Conservation (phyloP, 2,888 invertebrate genomes). For the Lasioglossum zephyrum region DNA sequence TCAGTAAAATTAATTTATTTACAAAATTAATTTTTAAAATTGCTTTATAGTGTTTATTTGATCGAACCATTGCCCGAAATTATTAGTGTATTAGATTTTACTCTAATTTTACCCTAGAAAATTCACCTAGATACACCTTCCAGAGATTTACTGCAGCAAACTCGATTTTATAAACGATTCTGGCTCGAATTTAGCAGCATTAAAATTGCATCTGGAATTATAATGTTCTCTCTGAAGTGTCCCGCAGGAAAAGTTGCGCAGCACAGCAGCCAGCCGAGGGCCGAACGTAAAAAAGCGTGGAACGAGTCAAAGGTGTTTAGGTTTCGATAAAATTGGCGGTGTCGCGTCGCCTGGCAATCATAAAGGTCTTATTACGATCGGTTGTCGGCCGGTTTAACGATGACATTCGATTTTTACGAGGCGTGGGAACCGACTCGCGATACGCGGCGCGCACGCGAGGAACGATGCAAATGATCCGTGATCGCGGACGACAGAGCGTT, state of each 20-base stretch:
- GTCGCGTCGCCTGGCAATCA: conserved; percentile 20
- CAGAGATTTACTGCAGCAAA: neutral
- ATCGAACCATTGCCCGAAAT: too few species aligned
- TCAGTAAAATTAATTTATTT: too few species aligned
- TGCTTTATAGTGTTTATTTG: too few species aligned
- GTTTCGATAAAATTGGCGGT: conserved; percentile 10
- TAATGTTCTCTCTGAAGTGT: neutral
- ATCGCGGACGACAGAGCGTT: conserved; percentile 17
- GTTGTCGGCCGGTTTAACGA: conserved; percentile 70
- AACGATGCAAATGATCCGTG: conserved; percentile 20
- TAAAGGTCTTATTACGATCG: conserved; percentile 65
- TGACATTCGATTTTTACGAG: conserved; percentile 67
- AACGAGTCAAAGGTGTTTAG: neutral
- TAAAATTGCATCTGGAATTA: neutral
- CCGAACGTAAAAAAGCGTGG: neutral
- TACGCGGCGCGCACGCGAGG: conserved; percentile 17
- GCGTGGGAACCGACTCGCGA: conserved; percentile 68
- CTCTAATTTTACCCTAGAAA: too few species aligned
- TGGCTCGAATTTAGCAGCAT: too few species aligned
- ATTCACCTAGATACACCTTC: neutral
- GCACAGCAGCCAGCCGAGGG: too few species aligned
- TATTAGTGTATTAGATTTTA: too few species aligned
- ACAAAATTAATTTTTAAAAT: too few species aligned
- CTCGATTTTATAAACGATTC: neutral
- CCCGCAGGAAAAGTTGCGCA: neutral